Conservation (phyloP, 2,797 vertebrate species). For the Cephalopachus bancanus region DNA sequence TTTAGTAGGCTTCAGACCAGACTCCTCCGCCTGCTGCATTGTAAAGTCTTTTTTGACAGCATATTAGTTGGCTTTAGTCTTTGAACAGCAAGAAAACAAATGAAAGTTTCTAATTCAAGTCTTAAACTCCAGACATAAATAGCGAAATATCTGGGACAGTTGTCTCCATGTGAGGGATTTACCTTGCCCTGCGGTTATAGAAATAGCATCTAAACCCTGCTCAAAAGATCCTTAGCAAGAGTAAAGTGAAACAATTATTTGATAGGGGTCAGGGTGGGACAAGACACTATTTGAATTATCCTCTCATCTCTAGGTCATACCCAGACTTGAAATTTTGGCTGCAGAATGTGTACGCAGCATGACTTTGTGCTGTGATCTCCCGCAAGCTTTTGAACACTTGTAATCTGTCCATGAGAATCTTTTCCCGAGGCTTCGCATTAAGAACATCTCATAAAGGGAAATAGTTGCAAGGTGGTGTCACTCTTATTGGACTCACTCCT, state of each 20-base stretch:
- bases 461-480: constrained; percentile 63
- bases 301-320: constrained; percentile 37
- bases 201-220: constrained; percentile 49
- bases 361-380: constrained; percentile 69
- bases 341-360: constrained; percentile 23
- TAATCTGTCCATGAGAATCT: constrained; percentile 74
- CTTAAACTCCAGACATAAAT: constrained; percentile 54
- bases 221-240: constrained; percentile 60
- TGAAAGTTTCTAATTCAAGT: constrained; percentile 46
- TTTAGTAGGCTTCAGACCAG: not conserved
- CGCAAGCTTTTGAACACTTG: constrained; percentile 73
- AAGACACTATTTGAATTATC: constrained; percentile 66
- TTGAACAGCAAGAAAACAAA: constrained; percentile 60
- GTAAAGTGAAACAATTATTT: constrained; percentile 67
- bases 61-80: not conserved
- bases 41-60: not conserved
- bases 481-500: constrained; percentile 64
- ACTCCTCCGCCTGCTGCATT: not conserved
- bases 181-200: constrained; percentile 48
- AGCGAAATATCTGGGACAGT: constrained; percentile 22
- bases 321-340: constrained; percentile 62
- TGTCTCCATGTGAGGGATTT: constrained; percentile 60
- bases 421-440: constrained; percentile 75
- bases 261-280: not conserved
- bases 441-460: constrained; percentile 71